Conservation (phyloP, 2,113 vertebrate genomes). For the Regulus satrapa region DNA sequence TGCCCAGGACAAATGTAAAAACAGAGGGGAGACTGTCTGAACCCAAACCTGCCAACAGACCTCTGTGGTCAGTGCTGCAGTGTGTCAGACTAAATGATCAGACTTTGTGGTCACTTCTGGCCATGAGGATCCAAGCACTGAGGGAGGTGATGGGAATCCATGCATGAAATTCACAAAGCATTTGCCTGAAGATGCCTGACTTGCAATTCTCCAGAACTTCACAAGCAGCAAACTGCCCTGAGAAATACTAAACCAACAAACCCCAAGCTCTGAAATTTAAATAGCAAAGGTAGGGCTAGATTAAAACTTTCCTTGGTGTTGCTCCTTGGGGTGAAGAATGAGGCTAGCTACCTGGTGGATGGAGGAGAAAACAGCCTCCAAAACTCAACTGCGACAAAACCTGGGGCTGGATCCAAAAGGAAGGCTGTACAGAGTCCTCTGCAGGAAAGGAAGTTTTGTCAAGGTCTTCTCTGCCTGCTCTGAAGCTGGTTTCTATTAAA, state of each 20-base stretch:
- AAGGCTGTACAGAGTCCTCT: background rate
- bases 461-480: constrained; percentile 23
- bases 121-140: background rate
- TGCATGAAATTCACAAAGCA: background rate
- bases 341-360: background rate
- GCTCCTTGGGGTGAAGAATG: background rate
- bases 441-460: constrained; percentile 20
- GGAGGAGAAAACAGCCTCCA: background rate
- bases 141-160: background rate
- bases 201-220: background rate
- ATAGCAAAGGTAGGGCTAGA: background rate
- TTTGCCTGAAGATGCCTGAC: background rate
- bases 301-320: background rate
- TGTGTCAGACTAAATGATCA: background rate
- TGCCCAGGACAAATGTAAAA: background rate
- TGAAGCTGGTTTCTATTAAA: constrained; percentile 13
- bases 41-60: too few relatives aligned
- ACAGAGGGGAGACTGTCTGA: background rate
- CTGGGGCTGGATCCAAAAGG: background rate
- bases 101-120: background rate
- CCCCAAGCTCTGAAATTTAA: background rate
- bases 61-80: background rate
- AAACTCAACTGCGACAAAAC: background rate
- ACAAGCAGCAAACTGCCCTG: background rate
- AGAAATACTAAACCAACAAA: background rate